phyloP scores from a whole-genome alignment of 2,888 invertebrate species.

The Resseliella maxima region DNA sequence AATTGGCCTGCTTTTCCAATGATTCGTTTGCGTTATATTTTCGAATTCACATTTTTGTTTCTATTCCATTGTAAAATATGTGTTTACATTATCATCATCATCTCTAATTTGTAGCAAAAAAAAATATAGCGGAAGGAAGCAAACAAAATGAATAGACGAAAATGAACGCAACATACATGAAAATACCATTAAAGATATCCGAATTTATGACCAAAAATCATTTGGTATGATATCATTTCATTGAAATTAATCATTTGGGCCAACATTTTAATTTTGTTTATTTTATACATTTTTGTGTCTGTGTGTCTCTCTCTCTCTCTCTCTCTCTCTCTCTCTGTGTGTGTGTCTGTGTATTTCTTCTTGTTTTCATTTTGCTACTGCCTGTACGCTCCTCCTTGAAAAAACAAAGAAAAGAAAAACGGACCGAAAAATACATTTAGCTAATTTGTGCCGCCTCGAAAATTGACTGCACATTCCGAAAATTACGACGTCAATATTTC shows the following conservation, averaged over 20 bases:
- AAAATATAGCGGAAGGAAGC: not conserved
- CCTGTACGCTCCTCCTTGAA: not conserved
- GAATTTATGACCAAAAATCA: constrained; percentile 26
- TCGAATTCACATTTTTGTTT: not conserved
- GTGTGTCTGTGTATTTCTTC: not conserved
- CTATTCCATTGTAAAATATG: not conserved
- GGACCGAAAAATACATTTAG: not conserved
- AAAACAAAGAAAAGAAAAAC: not conserved
- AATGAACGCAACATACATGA: not conserved
- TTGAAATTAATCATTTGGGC: constrained; percentile 17
- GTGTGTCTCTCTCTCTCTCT: too few species aligned
- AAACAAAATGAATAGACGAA: not conserved
- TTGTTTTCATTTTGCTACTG: too few species aligned
- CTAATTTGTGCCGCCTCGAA: constrained; percentile 16
- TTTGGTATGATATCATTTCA: constrained; percentile 10
- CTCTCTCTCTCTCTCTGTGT: too few species aligned
- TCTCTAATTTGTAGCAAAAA: not conserved
- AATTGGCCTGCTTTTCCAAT: not conserved
- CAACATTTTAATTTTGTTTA: constrained; percentile 23
- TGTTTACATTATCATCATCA: constrained; percentile 15
- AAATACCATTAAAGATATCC: constrained; percentile 36
- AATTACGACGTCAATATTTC: not conserved
- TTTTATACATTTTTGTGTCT: not conserved
- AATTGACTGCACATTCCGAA: constrained; percentile 11
- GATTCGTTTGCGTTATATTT: too few species aligned